Base-by-base conservation (phyloP, 2,113 vertebrate genomes). In the Maccullochella peelii region DNA sequence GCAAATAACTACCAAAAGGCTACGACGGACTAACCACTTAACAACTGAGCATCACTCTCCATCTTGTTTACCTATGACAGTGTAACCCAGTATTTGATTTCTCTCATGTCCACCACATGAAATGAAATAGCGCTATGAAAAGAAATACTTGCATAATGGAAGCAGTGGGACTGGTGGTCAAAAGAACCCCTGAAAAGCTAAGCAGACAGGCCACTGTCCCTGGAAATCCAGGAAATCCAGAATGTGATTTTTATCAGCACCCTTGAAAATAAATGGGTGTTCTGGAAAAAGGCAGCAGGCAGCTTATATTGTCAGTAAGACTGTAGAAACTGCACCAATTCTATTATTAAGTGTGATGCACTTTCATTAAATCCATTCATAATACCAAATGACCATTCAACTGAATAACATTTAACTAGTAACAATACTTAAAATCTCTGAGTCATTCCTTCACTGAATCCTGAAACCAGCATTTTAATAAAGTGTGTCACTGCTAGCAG, bases 11-110 rank as follows among this genome's bases (percentile, higher is more conserved):
- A 79, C 69, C 38, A 80, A 76, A 81, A 55, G 25, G 30, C 16
- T n/a, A 27, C 8, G 6, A n/a, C 27, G 11, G 58, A 67, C n/a
- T 1, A 20, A 21, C 14, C 14, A 23, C 59, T 71, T 59, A 50
- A 74, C 27, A 75, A 63, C 78, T 8, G 55, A 80, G 59, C 71
- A 75, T 90, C 85, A 59, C 67, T 85, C 89, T 92, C 90, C 77
- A 90, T 91, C 88, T 92, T 92, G 88, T 86, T 90, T 92, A 90
- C 81, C 77, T 84, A 70, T 57, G 52, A 78, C 68, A 72, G 77
- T 16, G 49, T 27, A 67, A 73, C 61, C 62, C 80, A 85, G 65
- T 77, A 58, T 82, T 82, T 58, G 77, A 85, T 91, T 87, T 73
- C 73, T 69, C 70, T 57, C 68, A 69, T 49, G 38, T 83, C 71